Base-by-base conservation (phyloP, 2,888 invertebrate species). In the Tipula helvola region DNA sequence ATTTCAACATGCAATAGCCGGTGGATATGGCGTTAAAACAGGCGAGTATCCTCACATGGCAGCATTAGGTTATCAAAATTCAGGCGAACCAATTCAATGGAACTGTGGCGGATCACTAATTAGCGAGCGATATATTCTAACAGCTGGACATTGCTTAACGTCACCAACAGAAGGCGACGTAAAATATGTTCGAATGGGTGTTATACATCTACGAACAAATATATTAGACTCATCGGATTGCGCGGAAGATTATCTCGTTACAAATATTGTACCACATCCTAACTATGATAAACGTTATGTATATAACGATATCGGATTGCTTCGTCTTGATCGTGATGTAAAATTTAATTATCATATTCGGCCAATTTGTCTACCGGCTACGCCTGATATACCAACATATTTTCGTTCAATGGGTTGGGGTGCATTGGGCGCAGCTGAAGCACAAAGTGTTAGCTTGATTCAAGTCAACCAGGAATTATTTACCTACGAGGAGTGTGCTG, bases 81-180 rank as follows among this genome's bases (percentile, higher is more conserved):
- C n/a, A 13, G 52, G 88, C 0, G 87, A 88, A 7, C 71, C 36
- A n/a, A 88, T 90, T 10, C 84, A 84, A 0, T 93, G 92, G 92
- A 87, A 88, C 7, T 95, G 95, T 88, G 94, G 94, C 0, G 95
- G 94, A 0, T 92, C 93, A 0, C 89, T 95, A 52, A 92, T 95
- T 39, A 93, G 93, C 86, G 91, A 92, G 5, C 89, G 90, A 85
- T 94, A 92, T 89, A 91, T 95, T 3, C 89, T 94, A 12, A 93
- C 94, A 0, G 94, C 95, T 3, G 94, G 93, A 0, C 94, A 94
- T 89, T 94, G 94, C 88, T 88, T 91, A 36, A 87, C 88, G 5
- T n/a, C 39, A 39, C 39, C n/a, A 42, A 13, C 7, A 10, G n/a
- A 4, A 13, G 88, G 88, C 4, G 41, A 87, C 8, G 89, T 89